Evolutionary conservation across 1,140 invertebrate genomes (phyloP).

Genomic region (Aphelenchoides besseyi): DNA sequence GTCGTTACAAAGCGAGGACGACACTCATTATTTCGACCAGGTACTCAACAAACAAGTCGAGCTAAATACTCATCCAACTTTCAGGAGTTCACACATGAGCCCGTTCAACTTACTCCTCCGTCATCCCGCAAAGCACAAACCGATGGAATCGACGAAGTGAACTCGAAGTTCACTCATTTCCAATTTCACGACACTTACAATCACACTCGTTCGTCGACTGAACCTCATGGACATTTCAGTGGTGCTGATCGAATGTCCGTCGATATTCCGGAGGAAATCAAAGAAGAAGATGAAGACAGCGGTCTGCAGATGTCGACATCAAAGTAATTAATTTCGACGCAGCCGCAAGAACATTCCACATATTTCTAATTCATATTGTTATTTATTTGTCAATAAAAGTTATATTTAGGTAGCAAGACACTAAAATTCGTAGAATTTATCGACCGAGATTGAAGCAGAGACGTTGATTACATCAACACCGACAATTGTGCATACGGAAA

Average conservation of each 20-base stretch:
- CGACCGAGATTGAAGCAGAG: no score
- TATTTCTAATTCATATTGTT: no score
- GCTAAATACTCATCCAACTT: conserved; percentile 16
- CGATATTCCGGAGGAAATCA: not conserved
- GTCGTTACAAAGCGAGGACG: conserved; percentile 87
- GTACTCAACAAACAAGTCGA: conserved; percentile 24
- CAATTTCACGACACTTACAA: not conserved
- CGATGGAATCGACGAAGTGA: conserved; percentile 72
- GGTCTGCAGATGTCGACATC: not conserved
- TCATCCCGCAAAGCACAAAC: conserved; percentile 70
- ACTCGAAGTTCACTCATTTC: conserved; percentile 38
- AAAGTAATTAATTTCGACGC: no score
- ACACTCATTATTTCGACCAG: conserved; percentile 87
- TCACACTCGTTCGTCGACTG: no score
- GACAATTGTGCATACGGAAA: no score
- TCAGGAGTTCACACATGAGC: conserved; percentile 87
- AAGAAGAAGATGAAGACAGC: not conserved
- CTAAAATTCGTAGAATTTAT: no score
- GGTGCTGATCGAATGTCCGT: not conserved
- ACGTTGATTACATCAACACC: no score
- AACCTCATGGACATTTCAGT: no score
- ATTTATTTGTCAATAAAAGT: no score
- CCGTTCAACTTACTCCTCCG: conserved; percentile 88
- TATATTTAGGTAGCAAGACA: no score
- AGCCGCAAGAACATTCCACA: no score